phyloP scores from a whole-genome alignment of 2,797 vertebrate species.

The Protonibea diacanthus region DNA sequence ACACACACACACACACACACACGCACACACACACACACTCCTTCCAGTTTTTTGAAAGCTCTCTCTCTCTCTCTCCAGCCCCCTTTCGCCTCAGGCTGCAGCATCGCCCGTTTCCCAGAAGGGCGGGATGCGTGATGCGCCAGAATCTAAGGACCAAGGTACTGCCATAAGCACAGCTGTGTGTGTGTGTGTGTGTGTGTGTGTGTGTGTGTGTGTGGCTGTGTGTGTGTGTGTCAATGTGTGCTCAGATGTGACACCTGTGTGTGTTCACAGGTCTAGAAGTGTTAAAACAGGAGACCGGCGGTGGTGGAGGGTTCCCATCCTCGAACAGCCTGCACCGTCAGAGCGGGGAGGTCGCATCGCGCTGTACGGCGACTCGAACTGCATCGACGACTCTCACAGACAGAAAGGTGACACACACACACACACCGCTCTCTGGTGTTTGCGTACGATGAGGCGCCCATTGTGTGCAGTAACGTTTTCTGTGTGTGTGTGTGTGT shows the following conservation, averaged over 20 bases:
- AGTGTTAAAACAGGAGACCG: constrained; percentile 97
- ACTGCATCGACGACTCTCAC: constrained; percentile 98
- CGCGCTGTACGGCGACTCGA: constrained; percentile 96
- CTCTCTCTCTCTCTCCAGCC: constrained; percentile 11
- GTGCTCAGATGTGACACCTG: neutral
- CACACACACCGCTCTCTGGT: no score
- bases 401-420: constrained; percentile 92
- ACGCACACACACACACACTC: constrained; percentile 13
- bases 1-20: constrained; percentile 8
- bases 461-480: neutral
- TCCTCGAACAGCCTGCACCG: constrained; percentile 93
- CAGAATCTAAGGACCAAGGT: constrained; percentile 98
- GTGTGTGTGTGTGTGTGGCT: constrained; percentile 2
- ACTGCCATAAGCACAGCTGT: constrained; percentile 46
- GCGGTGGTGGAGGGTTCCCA: constrained; percentile 92
- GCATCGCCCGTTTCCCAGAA: constrained; percentile 97
- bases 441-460: no score
- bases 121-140: constrained; percentile 96
- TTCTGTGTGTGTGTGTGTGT: neutral
- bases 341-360: constrained; percentile 94
- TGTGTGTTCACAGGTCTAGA: constrained; percentile 88
- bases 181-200: constrained; percentile 16
- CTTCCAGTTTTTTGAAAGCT: neutral
- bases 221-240: constrained; percentile 17
- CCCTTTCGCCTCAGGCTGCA: constrained; percentile 97